Conservation (phyloP, 2,113 vertebrate genomes). For the Tichodroma muraria region DNA sequence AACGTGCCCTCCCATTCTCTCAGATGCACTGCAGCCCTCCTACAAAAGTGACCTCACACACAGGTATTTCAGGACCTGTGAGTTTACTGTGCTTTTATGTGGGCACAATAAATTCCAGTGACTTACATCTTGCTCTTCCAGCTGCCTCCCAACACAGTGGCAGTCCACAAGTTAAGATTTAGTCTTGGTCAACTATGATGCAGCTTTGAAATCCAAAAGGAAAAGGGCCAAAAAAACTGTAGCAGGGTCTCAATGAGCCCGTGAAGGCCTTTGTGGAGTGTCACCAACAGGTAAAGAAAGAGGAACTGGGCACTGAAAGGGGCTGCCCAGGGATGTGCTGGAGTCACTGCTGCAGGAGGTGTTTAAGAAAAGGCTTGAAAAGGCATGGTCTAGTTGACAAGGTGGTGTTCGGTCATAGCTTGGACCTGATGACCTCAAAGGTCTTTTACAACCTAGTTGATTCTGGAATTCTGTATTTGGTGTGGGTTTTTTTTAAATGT, state of each 20-base stretch:
- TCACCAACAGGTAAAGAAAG: not conserved
- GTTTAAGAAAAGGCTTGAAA: not conserved
- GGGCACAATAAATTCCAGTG: too few relatives aligned
- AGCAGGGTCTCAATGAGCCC: accelerated
- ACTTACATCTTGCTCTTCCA: not conserved
- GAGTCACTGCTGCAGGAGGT: not conserved
- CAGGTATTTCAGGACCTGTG: not conserved
- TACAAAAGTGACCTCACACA: not conserved
- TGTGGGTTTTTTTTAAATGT: too few relatives aligned
- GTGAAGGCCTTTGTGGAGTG: not conserved
- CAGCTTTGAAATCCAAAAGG: not conserved
- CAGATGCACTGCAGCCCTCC: not conserved
- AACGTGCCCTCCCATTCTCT: accelerated
- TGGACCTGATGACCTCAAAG: not conserved
- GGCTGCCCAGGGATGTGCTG: not conserved
- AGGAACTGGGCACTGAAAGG: not conserved
- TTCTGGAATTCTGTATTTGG: not conserved
- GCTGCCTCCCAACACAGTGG: not conserved
- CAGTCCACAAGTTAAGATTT: accelerated
- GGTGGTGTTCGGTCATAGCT: not conserved
- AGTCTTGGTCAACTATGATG: accelerated
- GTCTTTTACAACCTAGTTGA: not conserved
- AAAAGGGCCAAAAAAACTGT: not conserved
- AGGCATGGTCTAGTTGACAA: not conserved
- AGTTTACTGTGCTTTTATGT: not conserved